These are phyloP conservation scores for Micoletzkya japonica DNA, from an alignment of 2,888 invertebrate species.

Conservation along the genomic window DNA sequence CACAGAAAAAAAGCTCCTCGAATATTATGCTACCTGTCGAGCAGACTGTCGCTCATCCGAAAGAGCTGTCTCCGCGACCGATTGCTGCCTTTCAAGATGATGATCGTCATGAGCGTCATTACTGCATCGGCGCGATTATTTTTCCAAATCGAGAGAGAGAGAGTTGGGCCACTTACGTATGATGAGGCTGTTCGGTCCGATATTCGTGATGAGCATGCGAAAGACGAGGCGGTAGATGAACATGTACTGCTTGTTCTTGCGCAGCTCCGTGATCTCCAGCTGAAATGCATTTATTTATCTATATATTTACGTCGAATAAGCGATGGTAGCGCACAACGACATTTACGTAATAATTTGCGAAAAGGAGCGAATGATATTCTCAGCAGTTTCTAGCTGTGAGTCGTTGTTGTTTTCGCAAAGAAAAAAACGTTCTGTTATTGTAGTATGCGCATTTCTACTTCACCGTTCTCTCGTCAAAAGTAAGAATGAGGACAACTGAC, in stretches of 20 bases:
- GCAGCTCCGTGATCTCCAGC: slow-evolving; percentile 41
- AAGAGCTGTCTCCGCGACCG: slow-evolving; percentile 51
- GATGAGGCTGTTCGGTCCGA: slow-evolving; percentile 57
- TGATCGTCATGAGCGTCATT: slow-evolving; percentile 48
- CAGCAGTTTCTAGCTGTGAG: no score
- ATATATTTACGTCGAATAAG: background rate
- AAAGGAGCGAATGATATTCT: no score
- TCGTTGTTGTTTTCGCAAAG: no score
- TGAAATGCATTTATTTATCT: slow-evolving; percentile 25
- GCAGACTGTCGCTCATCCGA: slow-evolving; percentile 51
- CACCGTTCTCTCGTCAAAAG: no score
- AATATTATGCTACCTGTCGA: slow-evolving; percentile 41
- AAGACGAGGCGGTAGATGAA: slow-evolving; percentile 47
- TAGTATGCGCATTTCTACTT: no score
- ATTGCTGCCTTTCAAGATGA: slow-evolving; percentile 52
- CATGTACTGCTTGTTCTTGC: slow-evolving; percentile 43
- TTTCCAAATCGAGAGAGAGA: background rate
- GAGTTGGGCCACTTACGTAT: slow-evolving; percentile 35
- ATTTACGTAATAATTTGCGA: no score
- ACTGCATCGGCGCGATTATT: slow-evolving; percentile 31
- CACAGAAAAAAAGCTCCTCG: no score
- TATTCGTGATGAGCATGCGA: slow-evolving; percentile 55
- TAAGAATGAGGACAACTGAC: no score
- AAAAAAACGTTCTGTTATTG: no score
- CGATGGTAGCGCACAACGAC: no score